These are phyloP conservation scores for Papilio xuthus DNA, from an alignment of 1,140 invertebrate genomes.

Conservation along the genomic window DNA sequence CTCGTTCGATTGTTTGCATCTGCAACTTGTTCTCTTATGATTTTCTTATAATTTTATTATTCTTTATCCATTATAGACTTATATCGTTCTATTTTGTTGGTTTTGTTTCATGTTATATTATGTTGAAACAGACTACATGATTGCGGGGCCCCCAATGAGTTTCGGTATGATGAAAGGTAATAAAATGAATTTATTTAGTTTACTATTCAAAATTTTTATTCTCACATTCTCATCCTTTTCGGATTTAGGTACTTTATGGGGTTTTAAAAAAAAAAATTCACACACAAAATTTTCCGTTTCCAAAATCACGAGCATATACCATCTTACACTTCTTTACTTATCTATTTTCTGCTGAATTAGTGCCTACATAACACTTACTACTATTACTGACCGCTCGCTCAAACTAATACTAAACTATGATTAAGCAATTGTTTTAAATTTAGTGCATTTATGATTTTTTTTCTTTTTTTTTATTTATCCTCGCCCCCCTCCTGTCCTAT, in stretches of 20 bases:
- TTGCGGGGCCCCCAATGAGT: constrained; percentile 87
- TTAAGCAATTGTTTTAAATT: constrained; percentile 48
- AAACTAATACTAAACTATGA: constrained; percentile 57
- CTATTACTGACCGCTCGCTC: constrained; percentile 60
- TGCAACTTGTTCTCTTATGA: constrained; percentile 62
- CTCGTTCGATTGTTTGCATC: constrained; percentile 66
- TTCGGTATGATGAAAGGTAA: constrained; percentile 91
- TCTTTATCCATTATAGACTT: constrained; percentile 68
- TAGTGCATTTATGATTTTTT: constrained; percentile 64
- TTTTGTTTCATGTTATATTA: constrained; percentile 85
- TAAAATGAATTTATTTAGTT: constrained; percentile 62
- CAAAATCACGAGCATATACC: constrained; percentile 55
- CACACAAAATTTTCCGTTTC: constrained; percentile 60
- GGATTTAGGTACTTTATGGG: constrained; percentile 71
- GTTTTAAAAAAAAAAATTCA: constrained; percentile 57
- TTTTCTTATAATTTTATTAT: constrained; percentile 63
- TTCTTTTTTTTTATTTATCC: constrained; percentile 65
- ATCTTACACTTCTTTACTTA: constrained; percentile 52
- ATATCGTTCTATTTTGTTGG: constrained; percentile 71
- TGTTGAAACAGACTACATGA: constrained; percentile 86
- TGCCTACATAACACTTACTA: constrained; percentile 69
- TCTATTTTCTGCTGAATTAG: constrained; percentile 57
- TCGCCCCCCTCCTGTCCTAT: constrained; percentile 64
- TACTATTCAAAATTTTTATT: constrained; percentile 70
- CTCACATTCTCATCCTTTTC: constrained; percentile 62